Conservation (phyloP, 2,888 invertebrate genomes). For the Empis stercorea region DNA sequence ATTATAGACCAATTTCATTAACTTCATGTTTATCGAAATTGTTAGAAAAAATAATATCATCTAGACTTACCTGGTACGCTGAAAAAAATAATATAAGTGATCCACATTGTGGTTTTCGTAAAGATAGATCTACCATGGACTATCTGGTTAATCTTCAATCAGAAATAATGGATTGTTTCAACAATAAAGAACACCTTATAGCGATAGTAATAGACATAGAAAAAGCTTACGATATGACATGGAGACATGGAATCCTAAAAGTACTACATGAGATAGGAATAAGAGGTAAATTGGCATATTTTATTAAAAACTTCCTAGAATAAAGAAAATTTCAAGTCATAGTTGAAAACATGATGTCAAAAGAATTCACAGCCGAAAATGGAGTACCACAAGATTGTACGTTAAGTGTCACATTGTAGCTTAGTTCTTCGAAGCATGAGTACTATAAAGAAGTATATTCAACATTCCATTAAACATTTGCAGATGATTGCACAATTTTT, state of each 20-base stretch:
- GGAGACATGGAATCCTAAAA: not conserved
- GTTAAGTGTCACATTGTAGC: not conserved
- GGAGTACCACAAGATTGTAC: not conserved
- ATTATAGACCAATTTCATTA: not conserved
- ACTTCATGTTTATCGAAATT: not conserved
- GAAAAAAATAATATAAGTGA: not conserved
- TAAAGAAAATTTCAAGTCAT: not conserved
- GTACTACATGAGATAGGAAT: not conserved
- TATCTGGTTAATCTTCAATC: not conserved
- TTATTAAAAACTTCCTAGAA: not conserved
- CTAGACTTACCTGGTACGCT: not conserved
- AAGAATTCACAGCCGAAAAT: not conserved
- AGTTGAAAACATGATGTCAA: not conserved
- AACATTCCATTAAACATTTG: not conserved
- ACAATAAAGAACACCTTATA: not conserved
- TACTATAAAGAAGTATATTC: not conserved
- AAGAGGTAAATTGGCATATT: not conserved
- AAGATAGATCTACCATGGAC: not conserved
- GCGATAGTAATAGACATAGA: too few species aligned
- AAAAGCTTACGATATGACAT: too few species aligned
- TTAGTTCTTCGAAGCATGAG: not conserved
- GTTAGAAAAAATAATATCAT: not conserved
- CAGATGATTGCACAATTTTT: not conserved
- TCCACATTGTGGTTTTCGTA: not conserved
- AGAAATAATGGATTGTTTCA: not conserved